A percentile compares a stretch with the other conserved stretches of the same genome.
Evolutionary conservation across 2,888 invertebrate genomes (phyloP).

Genomic region (Muschampia plurimacula): DNA sequence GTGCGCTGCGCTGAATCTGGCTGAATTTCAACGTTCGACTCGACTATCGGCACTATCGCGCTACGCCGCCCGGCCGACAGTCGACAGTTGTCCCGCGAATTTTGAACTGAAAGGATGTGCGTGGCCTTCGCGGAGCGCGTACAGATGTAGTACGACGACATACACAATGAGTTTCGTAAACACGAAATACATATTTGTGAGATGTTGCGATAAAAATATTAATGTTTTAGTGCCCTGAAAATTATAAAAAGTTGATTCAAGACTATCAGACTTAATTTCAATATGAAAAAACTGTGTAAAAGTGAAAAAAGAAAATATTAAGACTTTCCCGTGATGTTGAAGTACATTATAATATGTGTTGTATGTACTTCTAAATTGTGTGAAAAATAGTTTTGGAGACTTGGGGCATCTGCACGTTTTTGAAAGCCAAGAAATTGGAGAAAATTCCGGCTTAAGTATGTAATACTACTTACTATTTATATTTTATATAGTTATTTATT

Average conservation of each 20-base stretch:
- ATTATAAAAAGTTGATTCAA: background rate
- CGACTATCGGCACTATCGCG: background rate
- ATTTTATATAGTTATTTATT: too few relatives aligned
- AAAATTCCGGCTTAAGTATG: background rate
- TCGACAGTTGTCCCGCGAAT: conserved; percentile 46
- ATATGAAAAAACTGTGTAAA: conserved; percentile 8
- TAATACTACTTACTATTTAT: too few relatives aligned
- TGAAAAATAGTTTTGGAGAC: background rate
- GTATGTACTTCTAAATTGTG: background rate
- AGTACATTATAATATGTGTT: background rate
- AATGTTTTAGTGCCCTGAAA: conserved; percentile 39
- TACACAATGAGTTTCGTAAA: conserved; percentile 45
- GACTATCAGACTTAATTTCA: background rate
- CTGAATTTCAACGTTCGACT: background rate
- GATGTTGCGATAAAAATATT: conserved; percentile 42
- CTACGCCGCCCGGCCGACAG: conserved; percentile 12
- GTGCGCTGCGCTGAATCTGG: conserved; percentile 46
- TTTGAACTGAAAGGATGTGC: conserved; percentile 34
- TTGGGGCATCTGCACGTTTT: background rate
- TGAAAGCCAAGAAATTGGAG: background rate
- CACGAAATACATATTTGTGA: conserved; percentile 39
- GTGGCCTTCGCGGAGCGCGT: conserved; percentile 11
- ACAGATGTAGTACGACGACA: conserved; percentile 40
- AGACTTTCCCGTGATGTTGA: conserved; percentile 12
- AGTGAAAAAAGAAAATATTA: conserved; percentile 21